A percentile compares a stretch with the other conserved stretches of the same genome.
Evolutionary conservation across 2,113 vertebrate species (phyloP).

Genomic region (Triplophysa dalaica): DNA sequence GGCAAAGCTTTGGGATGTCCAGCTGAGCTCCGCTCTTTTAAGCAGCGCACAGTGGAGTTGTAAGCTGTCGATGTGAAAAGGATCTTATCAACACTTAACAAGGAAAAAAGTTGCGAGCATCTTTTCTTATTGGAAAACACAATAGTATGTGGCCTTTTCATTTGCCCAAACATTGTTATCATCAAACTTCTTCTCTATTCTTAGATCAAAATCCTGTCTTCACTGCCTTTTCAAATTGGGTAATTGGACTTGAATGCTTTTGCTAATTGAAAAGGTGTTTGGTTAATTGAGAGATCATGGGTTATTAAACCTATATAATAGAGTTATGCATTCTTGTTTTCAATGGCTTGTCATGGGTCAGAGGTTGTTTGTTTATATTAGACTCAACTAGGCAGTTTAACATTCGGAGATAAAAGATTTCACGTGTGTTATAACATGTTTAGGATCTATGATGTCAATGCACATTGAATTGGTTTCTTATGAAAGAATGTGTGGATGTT

Average conservation of each 20-base stretch:
- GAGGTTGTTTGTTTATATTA: conserved; percentile 24
- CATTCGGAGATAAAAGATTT: not conserved
- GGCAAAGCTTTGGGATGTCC: not conserved
- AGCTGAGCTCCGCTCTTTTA: not conserved
- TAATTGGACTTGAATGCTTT: conserved; percentile 19
- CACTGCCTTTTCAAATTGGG: not conserved
- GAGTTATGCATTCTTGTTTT: conserved; percentile 10
- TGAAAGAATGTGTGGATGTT: not conserved
- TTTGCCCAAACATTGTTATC: no score
- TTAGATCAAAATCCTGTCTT: not conserved
- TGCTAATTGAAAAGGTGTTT: not conserved
- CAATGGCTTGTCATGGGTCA: not conserved
- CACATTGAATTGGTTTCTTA: not conserved
- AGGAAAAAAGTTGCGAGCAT: no score
- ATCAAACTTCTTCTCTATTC: not conserved
- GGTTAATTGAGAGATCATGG: conserved; percentile 52
- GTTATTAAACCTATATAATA: conserved; percentile 49
- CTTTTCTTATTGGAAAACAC: no score
- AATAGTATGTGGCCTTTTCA: no score
- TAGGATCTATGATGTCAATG: not conserved
- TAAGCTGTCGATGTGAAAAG: no score
- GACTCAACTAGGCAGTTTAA: conserved; percentile 14
- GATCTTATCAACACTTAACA: not conserved
- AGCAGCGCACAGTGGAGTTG: not conserved
- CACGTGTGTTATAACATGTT: not conserved